A percentile compares a stretch with the other conserved stretches of the same genome.
phyloP scores from a whole-genome alignment of 1,140 invertebrate genomes.

The Papilio xuthus region DNA sequence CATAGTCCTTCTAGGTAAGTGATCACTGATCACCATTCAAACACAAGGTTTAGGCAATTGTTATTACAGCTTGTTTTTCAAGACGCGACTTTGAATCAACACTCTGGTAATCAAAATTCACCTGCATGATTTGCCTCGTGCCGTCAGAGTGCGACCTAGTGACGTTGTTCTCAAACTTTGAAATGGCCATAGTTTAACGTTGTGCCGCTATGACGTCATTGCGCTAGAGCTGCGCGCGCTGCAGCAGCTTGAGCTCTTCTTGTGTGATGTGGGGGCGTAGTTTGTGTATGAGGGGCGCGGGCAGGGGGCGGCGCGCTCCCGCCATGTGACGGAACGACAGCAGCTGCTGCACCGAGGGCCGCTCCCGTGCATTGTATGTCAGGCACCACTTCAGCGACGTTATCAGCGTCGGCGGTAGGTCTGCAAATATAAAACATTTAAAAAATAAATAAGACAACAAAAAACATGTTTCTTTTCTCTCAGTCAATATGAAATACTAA shows the following conservation, averaged over 20 bases:
- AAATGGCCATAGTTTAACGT: no score
- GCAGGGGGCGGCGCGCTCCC: conserved; percentile 46
- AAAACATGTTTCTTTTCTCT: background rate
- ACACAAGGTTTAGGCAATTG: no score
- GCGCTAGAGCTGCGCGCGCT: conserved; percentile 52
- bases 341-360: conserved; percentile 73
- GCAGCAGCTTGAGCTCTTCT: conserved; percentile 59
- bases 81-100: no score
- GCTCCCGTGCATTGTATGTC: conserved; percentile 71
- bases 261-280: conserved; percentile 52
- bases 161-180: no score
- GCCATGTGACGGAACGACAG: conserved; percentile 66
- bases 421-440: conserved; percentile 47
- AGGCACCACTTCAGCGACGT: conserved; percentile 77
- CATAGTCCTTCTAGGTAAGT: no score
- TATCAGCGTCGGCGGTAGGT: conserved; percentile 69
- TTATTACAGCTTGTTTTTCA: no score
- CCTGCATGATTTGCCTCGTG: no score
- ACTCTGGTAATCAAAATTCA: no score
- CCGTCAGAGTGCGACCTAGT: no score
- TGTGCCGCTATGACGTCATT: background rate
- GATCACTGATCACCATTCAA: no score
- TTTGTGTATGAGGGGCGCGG: conserved; percentile 52
- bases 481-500: conserved; percentile 49
- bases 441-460: background rate